A percentile compares a stretch with the other conserved stretches of the same genome.
Conservation (phyloP, 1,140 invertebrate species). For the Philopotamus ludificatus region DNA sequence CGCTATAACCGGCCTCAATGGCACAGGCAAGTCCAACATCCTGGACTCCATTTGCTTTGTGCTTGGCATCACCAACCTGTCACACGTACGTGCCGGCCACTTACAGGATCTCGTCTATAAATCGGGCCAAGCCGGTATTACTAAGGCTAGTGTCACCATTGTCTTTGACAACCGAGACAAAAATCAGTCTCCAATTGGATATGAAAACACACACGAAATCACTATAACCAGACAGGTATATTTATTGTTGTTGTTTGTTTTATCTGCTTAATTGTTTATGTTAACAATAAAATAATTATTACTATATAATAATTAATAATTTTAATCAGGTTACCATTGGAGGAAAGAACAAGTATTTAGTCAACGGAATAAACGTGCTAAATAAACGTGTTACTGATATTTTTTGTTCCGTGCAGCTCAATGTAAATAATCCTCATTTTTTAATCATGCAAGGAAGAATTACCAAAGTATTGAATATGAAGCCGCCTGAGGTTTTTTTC, state of each 20-base stretch:
- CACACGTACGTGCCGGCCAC: slow-evolving; percentile 83
- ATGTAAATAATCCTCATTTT: slow-evolving; percentile 99
- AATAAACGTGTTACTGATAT: slow-evolving; percentile 91
- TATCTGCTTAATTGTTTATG: background rate
- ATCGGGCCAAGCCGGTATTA: slow-evolving; percentile 93
- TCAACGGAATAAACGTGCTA: slow-evolving; percentile 89
- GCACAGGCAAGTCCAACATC: slow-evolving; percentile 99
- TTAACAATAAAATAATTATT: background rate
- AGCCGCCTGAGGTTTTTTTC: slow-evolving; percentile 79
- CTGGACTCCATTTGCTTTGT: slow-evolving; percentile 98
- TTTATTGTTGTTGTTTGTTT: background rate
- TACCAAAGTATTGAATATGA: slow-evolving; percentile 99
- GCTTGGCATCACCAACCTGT: slow-evolving; percentile 92
- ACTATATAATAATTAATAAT: background rate
- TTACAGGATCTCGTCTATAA: slow-evolving; percentile 97
- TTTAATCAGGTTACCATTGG: slow-evolving; percentile 62
- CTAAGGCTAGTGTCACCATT: slow-evolving; percentile 94
- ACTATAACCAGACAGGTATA: slow-evolving; percentile 85
- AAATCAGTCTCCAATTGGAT: slow-evolving; percentile 84
- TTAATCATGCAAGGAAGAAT: slow-evolving; percentile 99
- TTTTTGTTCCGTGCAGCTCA: slow-evolving; percentile 95
- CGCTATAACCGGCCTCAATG: slow-evolving; percentile 97
- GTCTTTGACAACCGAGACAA: slow-evolving; percentile 92
- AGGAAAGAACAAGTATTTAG: slow-evolving; percentile 91
- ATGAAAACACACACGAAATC: slow-evolving; percentile 91